These are phyloP conservation scores for Subacronicta megacephala DNA, from an alignment of 2,888 invertebrate species.

Conservation along the genomic window DNA sequence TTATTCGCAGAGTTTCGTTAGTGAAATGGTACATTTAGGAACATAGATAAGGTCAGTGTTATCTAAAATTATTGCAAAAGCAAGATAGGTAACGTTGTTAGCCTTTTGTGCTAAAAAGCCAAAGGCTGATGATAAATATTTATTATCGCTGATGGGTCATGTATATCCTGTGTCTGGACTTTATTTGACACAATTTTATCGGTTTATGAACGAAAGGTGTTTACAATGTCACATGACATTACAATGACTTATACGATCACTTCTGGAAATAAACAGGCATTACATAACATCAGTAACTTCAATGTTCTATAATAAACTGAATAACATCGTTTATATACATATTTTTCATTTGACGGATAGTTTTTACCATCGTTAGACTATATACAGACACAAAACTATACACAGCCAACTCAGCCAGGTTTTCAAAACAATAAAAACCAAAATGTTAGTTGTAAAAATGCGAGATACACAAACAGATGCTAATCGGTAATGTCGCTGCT, in stretches of 20 bases:
- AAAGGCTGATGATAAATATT: conserved; percentile 3
- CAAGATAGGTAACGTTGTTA: conserved; percentile 51
- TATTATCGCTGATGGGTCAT: not conserved
- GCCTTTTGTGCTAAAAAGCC: conserved; percentile 32
- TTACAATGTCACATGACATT: too few relatives aligned
- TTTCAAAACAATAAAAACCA: conserved; percentile 18
- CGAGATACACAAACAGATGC: conserved; percentile 49
- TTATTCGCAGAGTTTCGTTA: conserved; percentile 13
- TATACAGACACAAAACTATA: conserved; percentile 14
- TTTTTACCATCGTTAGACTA: not conserved
- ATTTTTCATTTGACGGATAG: too few relatives aligned
- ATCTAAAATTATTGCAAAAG: conserved; percentile 53
- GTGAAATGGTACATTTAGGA: conserved; percentile 54
- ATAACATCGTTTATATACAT: too few relatives aligned
- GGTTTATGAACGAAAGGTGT: too few relatives aligned
- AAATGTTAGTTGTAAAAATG: conserved; percentile 40
- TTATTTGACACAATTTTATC: not conserved
- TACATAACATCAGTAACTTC: too few relatives aligned
- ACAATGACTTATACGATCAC: too few relatives aligned
- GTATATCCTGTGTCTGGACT: conserved; percentile 1
- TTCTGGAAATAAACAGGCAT: too few relatives aligned
- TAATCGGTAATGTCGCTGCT: conserved; percentile 45
- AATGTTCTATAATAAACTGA: too few relatives aligned
- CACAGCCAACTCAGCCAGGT: conserved; percentile 4
- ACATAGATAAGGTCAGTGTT: conserved; percentile 52